Percentiles rank a stretch among this genome's conserved stretches.
These are phyloP conservation scores for Matsumyia berberina DNA, from an alignment of 2,888 invertebrate genomes.

Conservation along the genomic window DNA sequence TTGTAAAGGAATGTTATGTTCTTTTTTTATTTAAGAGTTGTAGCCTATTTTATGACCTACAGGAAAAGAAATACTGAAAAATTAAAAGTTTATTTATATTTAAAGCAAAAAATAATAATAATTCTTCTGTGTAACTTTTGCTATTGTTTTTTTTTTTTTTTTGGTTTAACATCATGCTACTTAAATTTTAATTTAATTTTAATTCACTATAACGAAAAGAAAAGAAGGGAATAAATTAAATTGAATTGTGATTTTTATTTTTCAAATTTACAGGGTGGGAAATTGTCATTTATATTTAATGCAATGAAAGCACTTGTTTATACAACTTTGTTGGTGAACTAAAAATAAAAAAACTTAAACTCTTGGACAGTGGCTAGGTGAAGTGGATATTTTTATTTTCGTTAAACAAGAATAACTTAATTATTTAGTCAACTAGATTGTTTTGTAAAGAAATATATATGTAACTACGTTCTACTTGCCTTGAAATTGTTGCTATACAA, in stretches of 20 bases:
- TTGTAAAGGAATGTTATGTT: conserved; percentile 44
- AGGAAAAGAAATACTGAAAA: conserved; percentile 9
- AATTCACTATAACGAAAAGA: conserved; percentile 28
- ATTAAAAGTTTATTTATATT: conserved; percentile 30
- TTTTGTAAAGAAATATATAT: conserved; percentile 56
- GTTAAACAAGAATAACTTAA: conserved; percentile 12
- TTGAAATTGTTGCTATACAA: conserved; percentile 80
- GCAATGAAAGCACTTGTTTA: conserved; percentile 55
- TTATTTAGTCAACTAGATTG: conserved; percentile 49
- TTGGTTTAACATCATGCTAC: conserved; percentile 63
- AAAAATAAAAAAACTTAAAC: conserved; percentile 39
- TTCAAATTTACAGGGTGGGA: conserved; percentile 53
- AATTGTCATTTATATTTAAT: conserved; percentile 23
- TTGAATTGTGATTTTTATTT: conserved; percentile 30
- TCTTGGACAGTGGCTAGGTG: conserved; percentile 51
- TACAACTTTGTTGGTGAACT: conserved; percentile 44
- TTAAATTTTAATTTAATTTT: conserved; percentile 35
- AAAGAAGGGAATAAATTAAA: conserved; percentile 28
- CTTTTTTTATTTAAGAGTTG: conserved; percentile 40
- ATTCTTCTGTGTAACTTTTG: conserved; percentile 23
- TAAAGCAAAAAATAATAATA: conserved; percentile 62
- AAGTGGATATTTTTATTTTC: conserved; percentile 36
- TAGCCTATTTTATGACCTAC: conserved; percentile 57
- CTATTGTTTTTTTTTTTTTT: conserved; percentile 50
- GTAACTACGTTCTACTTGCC: conserved; percentile 81